Conservation (phyloP, 2,797 vertebrate genomes). For the Hypotaenidia okinawae region DNA sequence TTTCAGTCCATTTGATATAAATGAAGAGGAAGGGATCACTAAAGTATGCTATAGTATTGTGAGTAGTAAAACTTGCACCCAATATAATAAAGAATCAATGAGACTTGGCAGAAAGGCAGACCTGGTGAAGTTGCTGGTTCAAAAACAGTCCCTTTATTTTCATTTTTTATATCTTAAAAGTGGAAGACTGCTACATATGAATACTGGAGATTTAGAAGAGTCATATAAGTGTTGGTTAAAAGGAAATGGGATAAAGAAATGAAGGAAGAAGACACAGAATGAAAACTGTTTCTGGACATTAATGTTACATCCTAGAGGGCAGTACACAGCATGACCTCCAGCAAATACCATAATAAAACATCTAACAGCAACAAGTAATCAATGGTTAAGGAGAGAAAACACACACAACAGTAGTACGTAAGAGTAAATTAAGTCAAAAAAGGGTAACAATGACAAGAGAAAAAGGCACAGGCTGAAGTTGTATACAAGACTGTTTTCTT, state of each 20-base stretch:
- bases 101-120: background rate
- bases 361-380: background rate
- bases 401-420: background rate
- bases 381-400: background rate
- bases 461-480: background rate
- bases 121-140: background rate
- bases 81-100: background rate
- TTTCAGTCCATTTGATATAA: background rate
- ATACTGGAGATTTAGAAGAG: background rate
- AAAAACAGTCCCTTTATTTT: background rate
- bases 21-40: background rate
- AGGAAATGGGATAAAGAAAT: background rate
- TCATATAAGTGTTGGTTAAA: background rate
- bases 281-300: background rate
- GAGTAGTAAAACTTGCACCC: background rate
- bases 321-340: background rate
- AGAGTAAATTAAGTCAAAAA: background rate
- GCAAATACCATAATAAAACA: background rate
- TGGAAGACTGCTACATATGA: background rate
- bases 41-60: background rate
- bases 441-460: background rate
- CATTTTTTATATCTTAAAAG: background rate
- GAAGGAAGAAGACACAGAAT: background rate
- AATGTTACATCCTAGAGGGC: background rate
- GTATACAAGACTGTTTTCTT: background rate